Evolutionary conservation across 2,113 vertebrate genomes (phyloP).

Genomic region (Lampris incognitus): DNA sequence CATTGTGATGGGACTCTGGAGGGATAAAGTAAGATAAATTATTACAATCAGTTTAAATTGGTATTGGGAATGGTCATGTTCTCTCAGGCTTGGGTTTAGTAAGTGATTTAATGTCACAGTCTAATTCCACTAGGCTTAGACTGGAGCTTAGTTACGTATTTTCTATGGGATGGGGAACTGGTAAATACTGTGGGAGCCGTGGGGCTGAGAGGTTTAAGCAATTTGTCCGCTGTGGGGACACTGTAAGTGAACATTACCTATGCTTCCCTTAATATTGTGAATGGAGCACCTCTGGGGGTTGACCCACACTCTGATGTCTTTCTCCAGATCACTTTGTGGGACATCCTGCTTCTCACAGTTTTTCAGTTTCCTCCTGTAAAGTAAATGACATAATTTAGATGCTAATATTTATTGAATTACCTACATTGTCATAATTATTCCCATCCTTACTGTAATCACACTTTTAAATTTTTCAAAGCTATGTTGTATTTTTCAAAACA

Average conservation of each 20-base stretch:
- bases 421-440: no score
- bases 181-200: no score
- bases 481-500: no score
- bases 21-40: neutral
- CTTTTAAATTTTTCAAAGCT: no score
- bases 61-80: neutral
- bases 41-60: neutral
- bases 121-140: neutral
- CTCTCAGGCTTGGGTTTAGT: no score
- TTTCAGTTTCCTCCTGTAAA: neutral
- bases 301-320: constrained; percentile 76
- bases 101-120: neutral
- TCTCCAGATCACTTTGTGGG: constrained; percentile 14
- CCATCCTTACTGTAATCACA: no score
- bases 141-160: neutral
- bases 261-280: constrained; percentile 82
- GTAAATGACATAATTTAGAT: no score
- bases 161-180: no score
- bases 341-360: constrained; percentile 28
- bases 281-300: constrained; percentile 82
- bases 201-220: no score
- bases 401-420: no score
- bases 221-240: no score
- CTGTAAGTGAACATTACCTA: constrained; percentile 66
- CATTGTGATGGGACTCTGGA: constrained; percentile 75